Conservation (phyloP, 2,888 invertebrate species). For the Tethea ocularis region DNA sequence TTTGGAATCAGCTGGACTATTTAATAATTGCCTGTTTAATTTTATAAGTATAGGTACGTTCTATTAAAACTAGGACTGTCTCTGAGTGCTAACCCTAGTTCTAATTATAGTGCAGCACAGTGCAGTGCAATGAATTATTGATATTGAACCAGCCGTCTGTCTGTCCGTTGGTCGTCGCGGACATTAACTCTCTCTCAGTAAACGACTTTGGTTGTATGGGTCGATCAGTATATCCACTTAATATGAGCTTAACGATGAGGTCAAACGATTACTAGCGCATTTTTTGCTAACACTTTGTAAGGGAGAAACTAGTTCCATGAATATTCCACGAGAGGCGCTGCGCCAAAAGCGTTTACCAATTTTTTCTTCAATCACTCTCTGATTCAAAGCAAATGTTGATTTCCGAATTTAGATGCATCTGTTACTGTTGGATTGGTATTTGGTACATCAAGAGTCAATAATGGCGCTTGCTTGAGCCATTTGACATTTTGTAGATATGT, state of each 20-base stretch:
- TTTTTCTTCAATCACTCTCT: neutral
- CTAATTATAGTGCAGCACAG: neutral
- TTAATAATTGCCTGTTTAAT: too few species aligned
- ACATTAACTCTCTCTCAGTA: neutral
- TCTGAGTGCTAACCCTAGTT: neutral
- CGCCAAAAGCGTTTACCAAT: too few species aligned
- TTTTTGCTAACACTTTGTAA: too few species aligned
- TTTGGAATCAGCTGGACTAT: too few species aligned
- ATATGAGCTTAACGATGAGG: too few species aligned
- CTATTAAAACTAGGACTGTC: neutral
- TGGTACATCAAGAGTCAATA: neutral
- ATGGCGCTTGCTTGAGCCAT: neutral
- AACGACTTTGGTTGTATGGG: neutral
- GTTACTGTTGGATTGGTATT: too few species aligned
- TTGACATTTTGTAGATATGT: neutral
- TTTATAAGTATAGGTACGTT: too few species aligned
- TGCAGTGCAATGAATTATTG: slow-evolving; percentile 1
- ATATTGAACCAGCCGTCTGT: neutral
- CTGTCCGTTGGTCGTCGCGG: neutral
- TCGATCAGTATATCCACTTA: too few species aligned
- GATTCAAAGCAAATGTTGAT: neutral
- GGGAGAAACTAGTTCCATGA: too few species aligned
- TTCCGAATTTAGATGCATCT: neutral
- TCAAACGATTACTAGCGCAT: too few species aligned
- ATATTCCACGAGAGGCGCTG: too few species aligned